phyloP scores from a whole-genome alignment of 2,113 vertebrate species.

The Tragelaphus imberbis region DNA sequence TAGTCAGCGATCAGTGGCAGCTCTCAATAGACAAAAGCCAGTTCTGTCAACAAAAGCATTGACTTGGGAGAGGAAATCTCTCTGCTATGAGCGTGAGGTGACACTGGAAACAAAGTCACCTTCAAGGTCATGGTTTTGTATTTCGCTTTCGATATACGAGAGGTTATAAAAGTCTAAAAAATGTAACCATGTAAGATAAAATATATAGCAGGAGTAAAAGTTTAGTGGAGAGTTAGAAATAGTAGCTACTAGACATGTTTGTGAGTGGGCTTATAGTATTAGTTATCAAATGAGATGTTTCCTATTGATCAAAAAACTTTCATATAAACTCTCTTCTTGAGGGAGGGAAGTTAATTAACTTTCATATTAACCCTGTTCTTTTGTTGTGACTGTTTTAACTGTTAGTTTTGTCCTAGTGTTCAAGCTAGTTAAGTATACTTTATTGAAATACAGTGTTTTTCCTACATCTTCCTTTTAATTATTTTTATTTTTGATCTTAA shows the following conservation, averaged over 20 bases:
- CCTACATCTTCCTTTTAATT: background rate
- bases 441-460: background rate
- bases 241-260: background rate
- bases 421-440: background rate
- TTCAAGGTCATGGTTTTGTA: background rate
- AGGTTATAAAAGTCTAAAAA: background rate
- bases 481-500: background rate
- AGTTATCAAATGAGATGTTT: background rate
- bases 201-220: background rate
- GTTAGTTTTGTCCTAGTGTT: background rate
- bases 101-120: background rate
- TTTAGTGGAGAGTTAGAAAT: background rate
- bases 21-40: slow-evolving; percentile 20
- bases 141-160: background rate
- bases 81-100: background rate
- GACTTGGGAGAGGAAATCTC: background rate
- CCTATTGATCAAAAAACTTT: background rate
- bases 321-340: background rate
- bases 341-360: background rate
- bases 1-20: background rate
- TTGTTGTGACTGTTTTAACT: background rate
- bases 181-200: background rate
- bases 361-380: background rate
- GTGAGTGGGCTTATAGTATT: background rate
- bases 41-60: background rate